Evolutionary conservation across 2,888 invertebrate genomes (phyloP).

Genomic region (Drosophila pseudotakahashii): DNA sequence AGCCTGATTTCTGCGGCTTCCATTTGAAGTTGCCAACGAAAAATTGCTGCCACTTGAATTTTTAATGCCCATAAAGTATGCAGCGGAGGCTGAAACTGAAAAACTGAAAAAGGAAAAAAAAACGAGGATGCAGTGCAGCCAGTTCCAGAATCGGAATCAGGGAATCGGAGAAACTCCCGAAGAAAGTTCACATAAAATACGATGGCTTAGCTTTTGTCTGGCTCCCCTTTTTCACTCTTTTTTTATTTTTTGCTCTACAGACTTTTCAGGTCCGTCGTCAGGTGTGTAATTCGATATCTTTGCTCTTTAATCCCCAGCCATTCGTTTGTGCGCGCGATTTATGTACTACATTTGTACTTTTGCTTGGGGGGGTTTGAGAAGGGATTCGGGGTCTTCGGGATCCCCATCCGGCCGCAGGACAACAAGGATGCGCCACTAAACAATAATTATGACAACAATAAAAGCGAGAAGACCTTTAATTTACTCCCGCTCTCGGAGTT

Average conservation of each 20-base stretch:
- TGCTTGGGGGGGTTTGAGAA: conserved; percentile 26
- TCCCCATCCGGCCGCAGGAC: conserved; percentile 53
- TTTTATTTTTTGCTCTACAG: conserved; percentile 11
- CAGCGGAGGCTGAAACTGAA: conserved; percentile 28
- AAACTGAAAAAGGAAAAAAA: background rate
- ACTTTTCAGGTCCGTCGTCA: conserved; percentile 65
- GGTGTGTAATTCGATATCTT: conserved; percentile 84
- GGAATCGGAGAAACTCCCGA: conserved; percentile 43
- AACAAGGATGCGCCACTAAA: conserved; percentile 75
- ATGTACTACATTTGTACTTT: conserved; percentile 76
- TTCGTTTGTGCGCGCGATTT: conserved; percentile 80
- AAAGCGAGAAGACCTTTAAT: conserved; percentile 45
- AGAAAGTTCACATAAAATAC: conserved; percentile 79
- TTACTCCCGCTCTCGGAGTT: conserved; percentile 22
- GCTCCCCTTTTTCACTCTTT: conserved; percentile 4
- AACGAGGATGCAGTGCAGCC: conserved; percentile 40
- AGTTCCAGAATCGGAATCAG: conserved; percentile 39
- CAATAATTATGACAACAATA: conserved; percentile 79
- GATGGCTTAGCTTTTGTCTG: conserved; percentile 77
- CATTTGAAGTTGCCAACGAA: conserved; percentile 82
- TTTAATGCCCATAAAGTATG: conserved; percentile 83
- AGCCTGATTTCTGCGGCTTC: conserved; percentile 65
- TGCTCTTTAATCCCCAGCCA: conserved; percentile 79
- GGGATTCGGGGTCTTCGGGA: conserved; percentile 27
- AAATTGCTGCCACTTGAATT: conserved; percentile 83